Evolutionary conservation across 2,888 invertebrate species (phyloP), one percentile per base, ranked within the genome.

Genomic region (Nymphalis polychloros): DNA sequence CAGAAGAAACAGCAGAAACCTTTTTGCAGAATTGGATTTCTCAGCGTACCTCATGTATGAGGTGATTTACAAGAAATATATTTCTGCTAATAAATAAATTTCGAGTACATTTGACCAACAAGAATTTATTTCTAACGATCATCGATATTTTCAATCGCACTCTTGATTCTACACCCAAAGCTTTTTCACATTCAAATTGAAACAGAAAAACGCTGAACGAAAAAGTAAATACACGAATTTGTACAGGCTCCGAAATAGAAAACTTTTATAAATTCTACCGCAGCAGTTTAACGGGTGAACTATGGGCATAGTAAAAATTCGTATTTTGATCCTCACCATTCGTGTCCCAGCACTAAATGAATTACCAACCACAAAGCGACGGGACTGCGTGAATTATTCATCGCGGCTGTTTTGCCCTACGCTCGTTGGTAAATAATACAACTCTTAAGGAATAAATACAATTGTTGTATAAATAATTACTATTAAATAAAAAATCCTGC

Each of bases 321-420:
- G 57, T 64, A 49, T 62, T 53, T 64, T 63, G 63, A 64, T 62
- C 61, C 59, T 35, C 57, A 23, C 67, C 63, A 59, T 64, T 70
- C 74, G 73, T 76, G 78, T 74, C 76, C 73, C 75, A 73, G 76
- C 74, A 73, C 77, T 84, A 85, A 87, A 83, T 80, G 81, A 84
- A 85, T 86, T 82, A 84, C 80, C 73, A 67, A 71, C 81, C 83
- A 77, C 83, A 81, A 79, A 82, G 79, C 81, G 78, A 77, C 79
- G 77, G 78, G 69, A 61, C 69, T 6, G 53, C 64, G 70, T 87
- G 83, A 84, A 87, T 86, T 77, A 88, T 88, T 87, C 84, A 87
- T 78, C 73, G 65, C 77, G 76, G 82, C 78, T 81, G 81, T 81
- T 80, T 80, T 78, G 76, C 77, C 79, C 78, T 23, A 66, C 61